These are phyloP conservation scores for Rhabdornis inornatus DNA, from an alignment of 2,113 vertebrate genomes.

Conservation along the genomic window DNA sequence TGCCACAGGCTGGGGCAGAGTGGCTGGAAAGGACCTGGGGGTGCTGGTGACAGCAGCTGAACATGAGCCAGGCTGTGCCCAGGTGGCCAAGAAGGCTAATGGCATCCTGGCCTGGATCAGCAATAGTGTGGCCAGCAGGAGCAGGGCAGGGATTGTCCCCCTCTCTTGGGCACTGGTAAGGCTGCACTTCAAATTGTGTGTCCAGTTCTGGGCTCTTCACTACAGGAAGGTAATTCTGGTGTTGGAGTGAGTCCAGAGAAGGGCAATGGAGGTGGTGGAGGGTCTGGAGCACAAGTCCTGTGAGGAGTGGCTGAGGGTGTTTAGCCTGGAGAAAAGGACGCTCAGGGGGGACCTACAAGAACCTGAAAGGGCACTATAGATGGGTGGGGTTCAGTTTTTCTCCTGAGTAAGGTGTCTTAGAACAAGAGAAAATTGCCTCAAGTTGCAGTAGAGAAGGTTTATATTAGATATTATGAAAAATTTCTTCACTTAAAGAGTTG, in stretches of 20 bases:
- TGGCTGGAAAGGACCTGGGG: background rate
- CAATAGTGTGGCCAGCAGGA: background rate
- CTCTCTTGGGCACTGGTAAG: background rate
- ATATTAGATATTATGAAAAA: background rate
- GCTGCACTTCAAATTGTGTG: rapidly evolving
- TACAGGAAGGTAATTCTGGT: background rate
- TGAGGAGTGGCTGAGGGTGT: background rate
- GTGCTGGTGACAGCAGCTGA: background rate
- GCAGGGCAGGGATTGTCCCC: background rate
- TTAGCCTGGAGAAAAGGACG: background rate
- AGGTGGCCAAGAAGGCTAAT: background rate
- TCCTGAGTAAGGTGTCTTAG: background rate
- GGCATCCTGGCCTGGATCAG: background rate
- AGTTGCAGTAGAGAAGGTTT: background rate
- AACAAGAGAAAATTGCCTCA: background rate
- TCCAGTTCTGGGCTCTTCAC: background rate
- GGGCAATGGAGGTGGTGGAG: background rate
- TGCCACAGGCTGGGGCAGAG: background rate
- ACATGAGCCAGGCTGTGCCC: background rate
- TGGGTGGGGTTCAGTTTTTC: background rate
- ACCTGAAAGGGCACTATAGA: background rate
- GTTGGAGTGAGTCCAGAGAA: background rate
- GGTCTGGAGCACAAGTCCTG: background rate
- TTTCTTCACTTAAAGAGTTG: background rate
- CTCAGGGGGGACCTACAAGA: background rate